Evolutionary conservation across 2,888 invertebrate species (phyloP), one percentile per base, ranked within the genome.

Genomic region (Drosophila lutescens): DNA sequence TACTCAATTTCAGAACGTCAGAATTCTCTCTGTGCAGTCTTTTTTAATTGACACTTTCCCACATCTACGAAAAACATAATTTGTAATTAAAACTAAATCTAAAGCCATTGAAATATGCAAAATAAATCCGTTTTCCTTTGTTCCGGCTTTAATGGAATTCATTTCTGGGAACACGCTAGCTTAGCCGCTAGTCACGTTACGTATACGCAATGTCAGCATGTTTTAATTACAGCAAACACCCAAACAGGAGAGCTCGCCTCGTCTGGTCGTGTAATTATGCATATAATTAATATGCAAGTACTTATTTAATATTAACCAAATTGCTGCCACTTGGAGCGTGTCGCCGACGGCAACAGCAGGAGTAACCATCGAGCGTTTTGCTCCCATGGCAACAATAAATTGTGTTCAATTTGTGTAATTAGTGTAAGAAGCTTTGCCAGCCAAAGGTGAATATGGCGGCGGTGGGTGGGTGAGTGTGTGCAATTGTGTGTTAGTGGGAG

Each of bases 281-380:
- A 86, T 79, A 76, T 87, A 83, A 83, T 88, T 85, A 81, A 82
- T 86, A 79, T 87, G 74, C 82, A 79, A 79, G 78, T 79, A 79
- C 77, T 61, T 70, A 81, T 79, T 79, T 66, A 67, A 79, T 72
- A 82, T 77, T 76, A 82, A 85, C 80, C 60, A 78, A 87, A 87
- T 85, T 76, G 78, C 58, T 66, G 72, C 63, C 86, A 85, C 82
- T 81, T 72, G 53, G 53, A 61, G 76, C 57, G 57, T 57, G 68
- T 67, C 78, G 83, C 65, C 70, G 70, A 56, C 53, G 46, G 54
- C 43, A 50, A 23, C 53, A 34, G 26, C 34, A 59, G 62, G 51
- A 46, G 26, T 47, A 51, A 53, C 51, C 26, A 54, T 50, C 34
- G 51, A 38, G 41, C n/a, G 44, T 46, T 47, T 13, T 36, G 30